Base-by-base conservation (phyloP, 1,140 invertebrate genomes). In the Aphelinus atriplicis region DNA sequence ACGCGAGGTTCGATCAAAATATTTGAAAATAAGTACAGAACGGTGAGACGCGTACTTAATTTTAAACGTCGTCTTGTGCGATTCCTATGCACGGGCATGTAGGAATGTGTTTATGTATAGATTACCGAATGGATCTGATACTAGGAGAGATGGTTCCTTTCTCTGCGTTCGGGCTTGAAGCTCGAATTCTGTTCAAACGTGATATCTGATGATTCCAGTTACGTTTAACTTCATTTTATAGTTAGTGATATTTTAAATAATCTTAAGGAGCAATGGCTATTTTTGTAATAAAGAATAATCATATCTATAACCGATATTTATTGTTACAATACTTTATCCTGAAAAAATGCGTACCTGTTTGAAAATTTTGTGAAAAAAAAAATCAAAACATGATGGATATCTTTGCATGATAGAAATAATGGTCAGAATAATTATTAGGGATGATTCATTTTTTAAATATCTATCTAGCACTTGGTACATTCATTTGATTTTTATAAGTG, bases 131-230 rank as follows among this genome's bases (percentile, higher is more conserved):
- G 46, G 57, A 74, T 62, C 65, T 68, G 55, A 26, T 26, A 26
- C 26, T 26, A 26, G 26, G 26, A 26, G 26, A 26, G 26, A 26
- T 48, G 56, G 57, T 62, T 75, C 51, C 61, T 50, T 62, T 67
- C 1, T 62, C 7, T 46, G 51, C 48, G n/a, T 57, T 69, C 48
- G 60, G 69, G 73, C 5, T 67, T 43, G 55, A 2, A 3, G n/a
- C 66, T 75, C 26, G 51, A 75, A 65, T 50, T 4, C 58, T 63
- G 64, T 68, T 75, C 76, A 69, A 71, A 71, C 77, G 77, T 81
- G 75, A 79, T 81, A 78, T 71, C 77, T 73, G 67, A 79, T 75
- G 55, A 79, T 79, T 77, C 74, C 75, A 56, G 72, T 73, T 72
- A 62, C 10, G 69, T 53, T 48, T 74, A 74, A 68, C 47, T 56